A percentile compares a stretch with the other conserved stretches of the same genome.
Conservation (phyloP, 2,113 vertebrate species). For the Centropus bengalensis region DNA sequence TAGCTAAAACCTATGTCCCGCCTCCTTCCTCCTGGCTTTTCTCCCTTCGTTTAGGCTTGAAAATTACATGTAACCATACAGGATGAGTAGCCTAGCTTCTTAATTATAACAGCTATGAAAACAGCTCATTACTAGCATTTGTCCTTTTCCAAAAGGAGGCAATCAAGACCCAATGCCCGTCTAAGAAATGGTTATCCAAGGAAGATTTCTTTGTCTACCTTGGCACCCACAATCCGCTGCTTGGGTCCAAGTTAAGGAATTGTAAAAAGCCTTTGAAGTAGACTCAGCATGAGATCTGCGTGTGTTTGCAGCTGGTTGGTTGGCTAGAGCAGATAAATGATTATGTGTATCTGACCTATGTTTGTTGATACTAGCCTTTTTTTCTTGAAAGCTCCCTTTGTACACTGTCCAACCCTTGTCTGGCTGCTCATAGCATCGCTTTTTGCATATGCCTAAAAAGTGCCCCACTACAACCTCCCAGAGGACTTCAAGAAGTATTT, state of each 20-base stretch:
- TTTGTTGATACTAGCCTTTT: neutral
- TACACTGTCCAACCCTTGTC: neutral
- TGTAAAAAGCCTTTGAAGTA: conserved; percentile 69
- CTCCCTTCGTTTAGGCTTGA: neutral
- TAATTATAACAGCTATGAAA: neutral
- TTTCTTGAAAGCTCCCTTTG: conserved; percentile 3
- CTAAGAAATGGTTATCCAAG: neutral
- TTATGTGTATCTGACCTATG: neutral
- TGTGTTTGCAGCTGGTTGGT: conserved; percentile 52
- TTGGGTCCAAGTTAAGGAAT: conserved; percentile 38
- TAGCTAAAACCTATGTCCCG: neutral
- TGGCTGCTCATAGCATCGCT: neutral
- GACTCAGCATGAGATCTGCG: conserved; percentile 43
- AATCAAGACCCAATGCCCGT: neutral
- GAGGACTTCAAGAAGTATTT: neutral
- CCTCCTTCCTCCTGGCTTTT: neutral
- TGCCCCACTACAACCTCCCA: neutral
- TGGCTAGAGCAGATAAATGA: conserved; percentile 19
- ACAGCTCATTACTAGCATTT: neutral
- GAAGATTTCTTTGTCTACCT: neutral
- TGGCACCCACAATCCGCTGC: neutral
- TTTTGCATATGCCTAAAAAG: neutral
- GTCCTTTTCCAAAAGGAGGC: neutral
- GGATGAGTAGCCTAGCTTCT: neutral
- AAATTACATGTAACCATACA: neutral